phyloP scores from a whole-genome alignment of 2,888 invertebrate species.

The Drosophila rellima region DNA sequence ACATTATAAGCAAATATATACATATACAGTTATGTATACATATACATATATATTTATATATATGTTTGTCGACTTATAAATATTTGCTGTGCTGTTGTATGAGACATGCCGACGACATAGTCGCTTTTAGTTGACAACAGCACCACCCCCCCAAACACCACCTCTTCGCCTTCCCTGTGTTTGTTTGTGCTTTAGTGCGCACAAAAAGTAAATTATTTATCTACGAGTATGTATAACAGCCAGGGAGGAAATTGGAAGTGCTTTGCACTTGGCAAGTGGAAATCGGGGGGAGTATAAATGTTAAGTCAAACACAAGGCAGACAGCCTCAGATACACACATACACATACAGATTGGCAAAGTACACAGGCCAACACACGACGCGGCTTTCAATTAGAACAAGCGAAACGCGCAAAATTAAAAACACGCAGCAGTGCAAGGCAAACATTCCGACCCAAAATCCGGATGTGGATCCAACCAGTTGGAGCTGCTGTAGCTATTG shows the following conservation, averaged over 20 bases:
- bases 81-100: constrained; percentile 67
- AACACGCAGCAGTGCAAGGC: constrained; percentile 77
- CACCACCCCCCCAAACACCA: too few species aligned
- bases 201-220: constrained; percentile 83
- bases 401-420: constrained; percentile 83
- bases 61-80: constrained; percentile 60
- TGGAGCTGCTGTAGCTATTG: constrained; percentile 11
- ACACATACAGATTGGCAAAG: constrained; percentile 31
- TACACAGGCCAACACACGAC: constrained; percentile 63
- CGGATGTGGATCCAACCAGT: constrained; percentile 19
- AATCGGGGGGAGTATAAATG: constrained; percentile 64
- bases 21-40: constrained; percentile 26
- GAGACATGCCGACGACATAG: constrained; percentile 73
- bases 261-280: constrained; percentile 29
- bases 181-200: constrained; percentile 81
- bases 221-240: constrained; percentile 64
- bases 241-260: constrained; percentile 69
- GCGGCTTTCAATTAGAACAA: constrained; percentile 80
- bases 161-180: constrained; percentile 37
- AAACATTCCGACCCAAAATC: constrained; percentile 55
- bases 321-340: constrained; percentile 31
- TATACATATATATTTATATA: constrained; percentile 23
- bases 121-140: constrained; percentile 68
- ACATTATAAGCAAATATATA: constrained; percentile 76
- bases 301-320: constrained; percentile 78